Conservation (phyloP, 2,113 vertebrate genomes). For the Anarhynchus alexandrinus region DNA sequence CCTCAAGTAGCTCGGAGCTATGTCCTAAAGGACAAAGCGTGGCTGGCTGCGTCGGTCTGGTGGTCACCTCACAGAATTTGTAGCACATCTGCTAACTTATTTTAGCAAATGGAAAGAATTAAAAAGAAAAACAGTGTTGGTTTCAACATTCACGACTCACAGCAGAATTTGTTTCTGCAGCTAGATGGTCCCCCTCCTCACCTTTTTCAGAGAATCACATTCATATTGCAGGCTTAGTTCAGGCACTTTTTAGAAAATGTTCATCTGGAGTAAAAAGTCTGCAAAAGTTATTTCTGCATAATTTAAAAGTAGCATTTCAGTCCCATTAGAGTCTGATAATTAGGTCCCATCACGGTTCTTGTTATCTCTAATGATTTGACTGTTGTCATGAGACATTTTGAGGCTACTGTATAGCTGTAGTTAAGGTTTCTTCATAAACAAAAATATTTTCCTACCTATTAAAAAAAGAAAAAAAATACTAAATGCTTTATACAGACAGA, state of each 20-base stretch:
- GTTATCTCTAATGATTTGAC: neutral
- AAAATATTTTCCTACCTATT: conserved; percentile 61
- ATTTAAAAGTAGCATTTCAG: conserved; percentile 65
- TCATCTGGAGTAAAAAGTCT: conserved; percentile 74
- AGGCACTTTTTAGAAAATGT: conserved; percentile 78
- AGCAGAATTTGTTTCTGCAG: conserved; percentile 52
- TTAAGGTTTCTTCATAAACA: conserved; percentile 68
- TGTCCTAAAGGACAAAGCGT: neutral
- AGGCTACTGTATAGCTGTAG: conserved; percentile 68
- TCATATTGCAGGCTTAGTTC: conserved; percentile 72
- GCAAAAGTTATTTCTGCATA: conserved; percentile 64
- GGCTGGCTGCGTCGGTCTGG: neutral
- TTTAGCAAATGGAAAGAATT: conserved; percentile 34
- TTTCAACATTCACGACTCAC: conserved; percentile 69
- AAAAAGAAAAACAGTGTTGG: conserved; percentile 63
- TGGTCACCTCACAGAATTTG: conserved; percentile 5
- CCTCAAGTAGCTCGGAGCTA: neutral
- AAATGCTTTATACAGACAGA: conserved; percentile 71
- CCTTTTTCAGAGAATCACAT: conserved; percentile 58
- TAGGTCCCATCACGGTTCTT: conserved; percentile 38
- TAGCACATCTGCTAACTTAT: conserved; percentile 12
- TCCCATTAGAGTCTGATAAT: conserved; percentile 28
- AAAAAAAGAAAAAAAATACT: conserved; percentile 60
- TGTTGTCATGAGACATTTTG: conserved; percentile 29
- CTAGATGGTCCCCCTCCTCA: conserved; percentile 27